Evolutionary conservation across 1,140 invertebrate species (phyloP).

Genomic region (Euwallacea fornicatus): DNA sequence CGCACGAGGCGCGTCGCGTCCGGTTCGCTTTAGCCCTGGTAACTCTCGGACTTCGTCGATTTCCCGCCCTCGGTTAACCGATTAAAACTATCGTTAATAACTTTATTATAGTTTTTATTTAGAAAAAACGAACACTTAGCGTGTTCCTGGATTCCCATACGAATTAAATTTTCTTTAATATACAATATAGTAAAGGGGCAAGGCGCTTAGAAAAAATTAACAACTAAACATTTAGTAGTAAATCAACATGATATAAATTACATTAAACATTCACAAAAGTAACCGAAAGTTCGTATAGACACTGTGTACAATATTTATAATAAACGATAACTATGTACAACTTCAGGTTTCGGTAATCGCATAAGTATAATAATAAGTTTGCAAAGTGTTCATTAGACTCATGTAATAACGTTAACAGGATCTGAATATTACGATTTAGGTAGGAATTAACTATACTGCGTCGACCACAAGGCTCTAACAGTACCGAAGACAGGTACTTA

Average conservation of each 20-base stretch:
- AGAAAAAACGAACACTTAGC: constrained; percentile 33
- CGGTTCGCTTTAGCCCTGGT: too few species aligned
- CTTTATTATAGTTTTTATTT: constrained; percentile 28
- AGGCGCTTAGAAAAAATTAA: constrained; percentile 32
- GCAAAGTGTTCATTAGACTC: constrained; percentile 49
- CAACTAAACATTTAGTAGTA: constrained; percentile 12
- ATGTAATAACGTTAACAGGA: constrained; percentile 45
- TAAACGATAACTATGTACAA: constrained; percentile 47
- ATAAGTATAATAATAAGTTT: constrained; percentile 42
- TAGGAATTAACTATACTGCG: constrained; percentile 28
- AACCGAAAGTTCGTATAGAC: constrained; percentile 17
- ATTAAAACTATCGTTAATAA: not conserved
- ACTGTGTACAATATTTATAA: constrained; percentile 23
- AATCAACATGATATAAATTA: constrained; percentile 22
- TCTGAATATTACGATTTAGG: constrained; percentile 36
- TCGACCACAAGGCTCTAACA: constrained; percentile 2
- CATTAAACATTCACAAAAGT: constrained; percentile 26
- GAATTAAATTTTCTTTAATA: constrained; percentile 23
- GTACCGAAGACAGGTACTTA: not conserved
- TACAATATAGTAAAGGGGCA: constrained; percentile 29
- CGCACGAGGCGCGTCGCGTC: too few species aligned
- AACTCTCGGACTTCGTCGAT: too few species aligned
- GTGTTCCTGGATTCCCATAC: constrained; percentile 17
- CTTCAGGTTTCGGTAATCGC: constrained; percentile 45
- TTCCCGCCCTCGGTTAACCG: too few species aligned